Percentiles rank a stretch among this genome's conserved stretches.
phyloP scores from a whole-genome alignment of 2,797 vertebrate species.

The Alfaro cultratus region DNA sequence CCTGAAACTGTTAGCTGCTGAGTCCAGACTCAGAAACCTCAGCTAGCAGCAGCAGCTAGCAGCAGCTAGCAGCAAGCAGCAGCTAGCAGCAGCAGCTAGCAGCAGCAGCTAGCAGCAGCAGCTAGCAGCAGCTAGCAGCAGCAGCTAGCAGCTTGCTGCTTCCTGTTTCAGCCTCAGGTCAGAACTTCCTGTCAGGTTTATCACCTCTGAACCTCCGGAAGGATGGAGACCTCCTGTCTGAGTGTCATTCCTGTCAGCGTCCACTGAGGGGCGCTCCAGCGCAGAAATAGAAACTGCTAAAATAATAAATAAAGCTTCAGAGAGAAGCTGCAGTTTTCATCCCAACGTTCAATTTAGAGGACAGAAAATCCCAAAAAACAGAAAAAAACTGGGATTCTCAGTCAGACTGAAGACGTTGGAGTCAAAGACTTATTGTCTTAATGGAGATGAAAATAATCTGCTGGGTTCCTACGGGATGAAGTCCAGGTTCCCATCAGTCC shows the following conservation, averaged over 20 bases:
- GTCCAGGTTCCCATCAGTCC: not conserved
- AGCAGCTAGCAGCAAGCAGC: too few species aligned
- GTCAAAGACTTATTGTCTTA: not conserved
- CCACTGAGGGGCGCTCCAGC: slow-evolving; percentile 57
- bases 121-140: too few species aligned
- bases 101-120: too few species aligned
- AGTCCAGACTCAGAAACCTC: not conserved
- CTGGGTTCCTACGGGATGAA: not conserved
- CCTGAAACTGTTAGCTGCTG: not conserved
- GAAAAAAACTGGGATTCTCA: not conserved
- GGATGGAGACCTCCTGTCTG: not conserved
- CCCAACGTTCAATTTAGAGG: not conserved
- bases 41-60: not conserved
- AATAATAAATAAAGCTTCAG: not conserved
- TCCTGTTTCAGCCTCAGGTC: not conserved
- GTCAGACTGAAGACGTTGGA: not conserved
- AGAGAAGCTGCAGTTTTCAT: slow-evolving; percentile 4
- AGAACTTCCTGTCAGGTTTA: not conserved
- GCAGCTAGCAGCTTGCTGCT: too few species aligned
- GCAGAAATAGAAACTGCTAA: slow-evolving; percentile 13
- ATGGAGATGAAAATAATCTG: not conserved
- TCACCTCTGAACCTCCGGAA: not conserved
- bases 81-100: too few species aligned
- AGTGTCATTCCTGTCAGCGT: not conserved
- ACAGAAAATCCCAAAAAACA: not conserved